These are phyloP conservation scores for Drosophila pseudotalamancana DNA, from an alignment of 2,888 invertebrate species.

Conservation along the genomic window DNA sequence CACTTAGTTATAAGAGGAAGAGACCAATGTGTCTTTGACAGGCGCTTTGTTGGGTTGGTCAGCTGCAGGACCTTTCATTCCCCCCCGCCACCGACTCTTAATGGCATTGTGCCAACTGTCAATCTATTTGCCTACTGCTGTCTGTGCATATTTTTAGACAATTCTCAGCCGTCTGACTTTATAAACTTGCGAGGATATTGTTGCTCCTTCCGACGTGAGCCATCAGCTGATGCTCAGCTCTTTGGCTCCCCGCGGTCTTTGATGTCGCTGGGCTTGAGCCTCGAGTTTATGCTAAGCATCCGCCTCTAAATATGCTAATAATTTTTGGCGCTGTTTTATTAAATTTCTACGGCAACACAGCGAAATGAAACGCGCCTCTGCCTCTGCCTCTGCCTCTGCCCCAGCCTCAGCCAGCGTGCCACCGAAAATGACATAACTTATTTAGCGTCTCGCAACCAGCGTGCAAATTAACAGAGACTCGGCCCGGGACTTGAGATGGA, in stretches of 20 bases:
- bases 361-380: slow-evolving; percentile 57
- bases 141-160: slow-evolving; percentile 47
- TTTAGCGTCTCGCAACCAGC: slow-evolving; percentile 49
- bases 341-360: slow-evolving; percentile 70
- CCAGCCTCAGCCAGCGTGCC: background rate
- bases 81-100: slow-evolving; percentile 10
- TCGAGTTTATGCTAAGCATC: slow-evolving; percentile 45
- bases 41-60: slow-evolving; percentile 26
- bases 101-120: slow-evolving; percentile 43
- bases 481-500: background rate
- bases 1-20: too few relatives aligned
- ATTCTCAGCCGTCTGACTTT: slow-evolving; percentile 49
- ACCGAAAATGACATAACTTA: slow-evolving; percentile 67
- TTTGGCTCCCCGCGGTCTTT: slow-evolving; percentile 26
- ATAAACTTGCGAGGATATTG: slow-evolving; percentile 35
- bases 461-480: slow-evolving; percentile 62
- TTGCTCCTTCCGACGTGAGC: slow-evolving; percentile 35
- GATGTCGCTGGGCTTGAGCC: slow-evolving; percentile 23
- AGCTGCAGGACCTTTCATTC: slow-evolving; percentile 14
- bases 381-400: too few relatives aligned
- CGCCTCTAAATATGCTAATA: slow-evolving; percentile 72
- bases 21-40: background rate
- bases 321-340: slow-evolving; percentile 70
- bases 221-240: slow-evolving; percentile 30
- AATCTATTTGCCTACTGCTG: slow-evolving; percentile 8